Conservation (phyloP, 2,888 invertebrate genomes). For the Sphaeridia pumilis region DNA sequence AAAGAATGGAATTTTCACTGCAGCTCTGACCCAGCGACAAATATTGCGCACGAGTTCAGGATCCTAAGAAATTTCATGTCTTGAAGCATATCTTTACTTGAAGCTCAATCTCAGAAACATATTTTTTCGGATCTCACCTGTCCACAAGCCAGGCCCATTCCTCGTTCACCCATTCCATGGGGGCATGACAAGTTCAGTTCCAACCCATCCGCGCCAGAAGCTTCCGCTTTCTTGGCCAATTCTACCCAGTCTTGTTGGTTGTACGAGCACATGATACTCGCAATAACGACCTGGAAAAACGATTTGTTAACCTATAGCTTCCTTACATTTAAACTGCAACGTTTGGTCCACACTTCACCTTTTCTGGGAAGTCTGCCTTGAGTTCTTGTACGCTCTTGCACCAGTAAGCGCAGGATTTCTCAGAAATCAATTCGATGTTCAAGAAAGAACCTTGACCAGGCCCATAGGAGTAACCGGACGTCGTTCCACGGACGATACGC, state of each 20-base stretch:
- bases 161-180: slow-evolving; percentile 93
- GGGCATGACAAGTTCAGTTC: slow-evolving; percentile 96
- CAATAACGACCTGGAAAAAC: slow-evolving; percentile 67
- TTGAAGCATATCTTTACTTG: not conserved
- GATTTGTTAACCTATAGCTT: not conserved
- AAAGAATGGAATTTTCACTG: slow-evolving; percentile 88
- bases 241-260: slow-evolving; percentile 78
- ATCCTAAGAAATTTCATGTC: slow-evolving; percentile 47
- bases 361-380: slow-evolving; percentile 79
- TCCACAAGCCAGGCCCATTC: slow-evolving; percentile 97
- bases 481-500: slow-evolving; percentile 84
- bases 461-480: slow-evolving; percentile 80
- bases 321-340: not conserved
- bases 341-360: slow-evolving; percentile 47
- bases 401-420: slow-evolving; percentile 93
- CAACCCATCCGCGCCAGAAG: slow-evolving; percentile 81
- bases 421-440: slow-evolving; percentile 96
- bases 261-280: slow-evolving; percentile 90
- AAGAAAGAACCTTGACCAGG: slow-evolving; percentile 95
- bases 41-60: slow-evolving; percentile 78
- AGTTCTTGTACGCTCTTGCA: slow-evolving; percentile 72
- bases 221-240: slow-evolving; percentile 62
- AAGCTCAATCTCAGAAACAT: not conserved
- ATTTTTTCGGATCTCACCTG: slow-evolving; percentile 52
- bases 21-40: slow-evolving; percentile 74